Evolutionary conservation across 2,113 vertebrate genomes (phyloP), one percentile per base, ranked within the genome.

Genomic region (Clarias batrachus): DNA sequence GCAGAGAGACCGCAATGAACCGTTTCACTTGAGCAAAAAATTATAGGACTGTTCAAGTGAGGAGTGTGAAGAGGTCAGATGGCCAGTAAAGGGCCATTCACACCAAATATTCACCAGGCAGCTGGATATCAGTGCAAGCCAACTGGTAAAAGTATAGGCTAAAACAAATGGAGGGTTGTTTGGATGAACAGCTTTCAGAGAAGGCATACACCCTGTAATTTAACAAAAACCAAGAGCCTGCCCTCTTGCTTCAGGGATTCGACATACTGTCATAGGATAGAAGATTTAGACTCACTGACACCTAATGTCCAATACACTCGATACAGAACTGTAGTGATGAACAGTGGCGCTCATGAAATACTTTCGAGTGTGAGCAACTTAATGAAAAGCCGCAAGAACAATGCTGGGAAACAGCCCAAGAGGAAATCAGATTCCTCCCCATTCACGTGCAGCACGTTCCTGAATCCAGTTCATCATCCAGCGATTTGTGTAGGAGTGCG

Each of bases 1-100:
- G 89, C 92, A 91, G 87, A 87, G 90, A 91, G 81, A 52, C 62
- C 57, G 66, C 73, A 48, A 21, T 16, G 66, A 66, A 81, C 62
- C 21, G 59, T 81, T 86, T 70, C 78, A 59, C 14, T 56, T 17
- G n/a, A 71, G 77, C 85, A 59, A 59, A 71, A 65, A 66, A 86
- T 70, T 60, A 86, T 33, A 81, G 85, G 76, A 78, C 25, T 66
- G 73, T 63, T 79, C 41, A 68, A 79, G 10, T 68, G 48, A 68
- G 57, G 27, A 57, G 63, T n/a, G 62, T 65, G 19, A 80, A 59
- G 62, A 80, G 76, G 62, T 57, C 62, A 10, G 23, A 14, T 17
- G 63, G 74, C 21, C 48, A 54, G 60, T 33, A 37, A 79, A 79
- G 66, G 84, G 74, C 62, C 59, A 21, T 21, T 77, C 59, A 77